These are phyloP conservation scores for Chelon labrosus DNA, from an alignment of 2,797 vertebrate genomes.

Conservation along the genomic window DNA sequence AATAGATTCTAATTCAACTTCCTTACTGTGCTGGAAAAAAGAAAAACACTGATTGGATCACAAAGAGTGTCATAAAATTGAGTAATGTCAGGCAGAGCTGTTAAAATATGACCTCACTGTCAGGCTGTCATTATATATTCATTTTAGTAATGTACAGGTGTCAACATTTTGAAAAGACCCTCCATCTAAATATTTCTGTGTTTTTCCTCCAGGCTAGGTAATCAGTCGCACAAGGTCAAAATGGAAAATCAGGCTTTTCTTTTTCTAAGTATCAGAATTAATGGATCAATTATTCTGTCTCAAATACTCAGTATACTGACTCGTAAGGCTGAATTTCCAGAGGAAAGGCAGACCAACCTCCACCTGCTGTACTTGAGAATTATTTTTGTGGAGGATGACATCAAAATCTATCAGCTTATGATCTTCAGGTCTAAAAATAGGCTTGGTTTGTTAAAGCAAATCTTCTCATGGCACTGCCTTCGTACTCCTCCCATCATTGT, in stretches of 20 bases:
- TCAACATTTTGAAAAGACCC: slow-evolving; percentile 34
- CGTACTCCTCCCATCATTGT: slow-evolving; percentile 65
- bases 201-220: slow-evolving; percentile 48
- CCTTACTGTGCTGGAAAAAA: background rate
- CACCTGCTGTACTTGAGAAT: background rate
- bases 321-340: background rate
- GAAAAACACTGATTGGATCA: background rate
- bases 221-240: slow-evolving; percentile 59
- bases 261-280: slow-evolving; percentile 22
- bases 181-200: slow-evolving; percentile 29
- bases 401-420: background rate
- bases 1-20: background rate
- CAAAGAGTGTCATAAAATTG: background rate
- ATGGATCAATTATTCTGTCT: slow-evolving; percentile 53
- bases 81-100: background rate
- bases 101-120: slow-evolving; percentile 16
- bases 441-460: background rate
- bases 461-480: slow-evolving; percentile 33
- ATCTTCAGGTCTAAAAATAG: slow-evolving; percentile 14
- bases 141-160: slow-evolving; percentile 32
- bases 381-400: background rate
- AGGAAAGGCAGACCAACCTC: background rate
- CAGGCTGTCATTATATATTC: slow-evolving; percentile 2
- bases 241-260: slow-evolving; percentile 28
- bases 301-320: slow-evolving; percentile 24